Evolutionary conservation across 2,113 vertebrate species (phyloP).

Genomic region (Pelvicachromis taeniatus): DNA sequence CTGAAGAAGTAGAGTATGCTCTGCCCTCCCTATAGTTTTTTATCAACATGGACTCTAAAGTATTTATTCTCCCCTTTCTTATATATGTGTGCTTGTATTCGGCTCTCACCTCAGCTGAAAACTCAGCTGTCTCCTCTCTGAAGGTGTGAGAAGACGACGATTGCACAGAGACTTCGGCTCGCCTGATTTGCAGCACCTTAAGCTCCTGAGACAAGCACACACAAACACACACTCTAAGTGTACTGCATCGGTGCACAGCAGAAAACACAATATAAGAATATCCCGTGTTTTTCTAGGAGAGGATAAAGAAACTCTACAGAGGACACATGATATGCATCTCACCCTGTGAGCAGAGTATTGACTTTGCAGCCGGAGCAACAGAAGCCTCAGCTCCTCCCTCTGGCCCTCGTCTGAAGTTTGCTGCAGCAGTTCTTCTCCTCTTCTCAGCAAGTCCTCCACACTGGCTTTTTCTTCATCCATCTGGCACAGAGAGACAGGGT

Average conservation of each 20-base stretch:
- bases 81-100: background rate
- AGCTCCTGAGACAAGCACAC: conserved; percentile 65
- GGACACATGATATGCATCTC: background rate
- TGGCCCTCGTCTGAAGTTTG: conserved; percentile 78
- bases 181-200: conserved; percentile 57
- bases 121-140: conserved; percentile 61
- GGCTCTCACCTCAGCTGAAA: conserved; percentile 27
- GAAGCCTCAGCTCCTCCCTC: conserved; percentile 80
- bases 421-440: conserved; percentile 83
- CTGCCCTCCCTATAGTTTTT: background rate
- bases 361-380: conserved; percentile 82
- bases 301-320: background rate
- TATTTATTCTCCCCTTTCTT: background rate
- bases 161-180: conserved; percentile 45
- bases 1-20: background rate
- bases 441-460: conserved; percentile 84
- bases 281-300: background rate
- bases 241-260: background rate
- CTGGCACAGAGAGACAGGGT: conserved; percentile 55
- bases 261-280: background rate
- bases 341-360: conserved; percentile 80
- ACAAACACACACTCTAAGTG: background rate
- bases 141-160: conserved; percentile 58
- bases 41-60: background rate
- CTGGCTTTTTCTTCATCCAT: conserved; percentile 85